These are phyloP conservation scores for Geotrupes spiniger DNA, from an alignment of 2,888 invertebrate genomes.

Conservation along the genomic window DNA sequence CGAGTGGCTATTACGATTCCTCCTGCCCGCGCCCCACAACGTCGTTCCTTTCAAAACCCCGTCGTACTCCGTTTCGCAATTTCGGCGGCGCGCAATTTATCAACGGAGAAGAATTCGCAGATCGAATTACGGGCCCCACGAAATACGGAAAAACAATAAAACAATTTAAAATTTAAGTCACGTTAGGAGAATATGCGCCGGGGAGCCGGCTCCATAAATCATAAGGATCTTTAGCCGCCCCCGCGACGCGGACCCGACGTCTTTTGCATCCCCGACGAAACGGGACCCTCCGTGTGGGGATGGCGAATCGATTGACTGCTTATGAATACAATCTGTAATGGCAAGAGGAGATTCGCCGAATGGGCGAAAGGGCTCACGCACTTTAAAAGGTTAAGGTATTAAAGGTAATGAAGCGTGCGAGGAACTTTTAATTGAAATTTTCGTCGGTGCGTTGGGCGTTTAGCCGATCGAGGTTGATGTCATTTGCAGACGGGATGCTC, in stretches of 20 bases:
- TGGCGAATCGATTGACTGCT: slow-evolving; percentile 35
- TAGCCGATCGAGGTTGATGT: background rate
- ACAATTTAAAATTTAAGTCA: slow-evolving; percentile 50
- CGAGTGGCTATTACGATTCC: slow-evolving; percentile 1
- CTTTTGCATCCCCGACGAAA: slow-evolving; percentile 22
- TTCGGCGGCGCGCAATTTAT: slow-evolving; percentile 22
- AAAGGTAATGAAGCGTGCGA: slow-evolving; percentile 32
- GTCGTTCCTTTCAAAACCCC: slow-evolving; percentile 3
- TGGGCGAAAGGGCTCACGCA: slow-evolving; percentile 26
- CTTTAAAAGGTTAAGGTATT: slow-evolving; percentile 33
- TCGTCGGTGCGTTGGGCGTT: slow-evolving; percentile 13
- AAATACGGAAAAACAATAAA: slow-evolving; percentile 47
- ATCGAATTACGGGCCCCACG: slow-evolving; percentile 23
- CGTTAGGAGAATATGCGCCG: slow-evolving; percentile 45
- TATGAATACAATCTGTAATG: slow-evolving; percentile 38
- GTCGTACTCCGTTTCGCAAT: slow-evolving; percentile 20
- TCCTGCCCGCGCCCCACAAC: background rate
- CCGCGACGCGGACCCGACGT: slow-evolving; percentile 31
- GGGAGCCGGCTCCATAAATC: slow-evolving; percentile 44
- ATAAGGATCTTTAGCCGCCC: slow-evolving; percentile 44
- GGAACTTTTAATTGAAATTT: slow-evolving; percentile 32
- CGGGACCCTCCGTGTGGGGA: slow-evolving; percentile 25
- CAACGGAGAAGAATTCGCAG: slow-evolving; percentile 20
- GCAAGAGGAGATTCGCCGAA: slow-evolving; percentile 26
- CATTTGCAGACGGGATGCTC: too few species aligned